Evolutionary conservation across 35 echinoderm and acorn worm genomes (phyloP).

Genomic region (Eucidaris tribuloides): DNA sequence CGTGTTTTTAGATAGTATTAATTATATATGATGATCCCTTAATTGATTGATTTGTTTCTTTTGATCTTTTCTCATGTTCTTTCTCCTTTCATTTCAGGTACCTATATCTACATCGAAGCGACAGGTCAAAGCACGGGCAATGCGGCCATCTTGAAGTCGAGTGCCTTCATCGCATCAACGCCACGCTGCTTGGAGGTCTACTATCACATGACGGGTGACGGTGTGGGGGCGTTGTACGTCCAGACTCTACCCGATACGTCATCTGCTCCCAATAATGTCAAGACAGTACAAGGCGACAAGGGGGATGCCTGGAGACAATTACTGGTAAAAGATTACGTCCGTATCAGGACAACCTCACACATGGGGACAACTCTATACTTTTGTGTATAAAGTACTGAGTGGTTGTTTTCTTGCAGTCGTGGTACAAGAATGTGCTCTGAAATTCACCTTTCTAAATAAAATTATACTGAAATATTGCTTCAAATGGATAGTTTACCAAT

Average conservation of each 20-base stretch:
- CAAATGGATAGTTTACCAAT: no score
- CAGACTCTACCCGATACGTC: constrained; percentile 28
- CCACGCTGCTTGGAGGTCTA: constrained; percentile 77
- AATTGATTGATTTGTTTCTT: background rate
- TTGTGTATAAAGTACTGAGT: no score
- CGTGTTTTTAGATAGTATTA: background rate
- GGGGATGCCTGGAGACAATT: constrained; percentile 74
- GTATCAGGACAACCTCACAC: no score
- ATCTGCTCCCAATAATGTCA: background rate
- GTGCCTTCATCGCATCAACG: constrained; percentile 42
- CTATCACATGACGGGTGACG: constrained; percentile 85
- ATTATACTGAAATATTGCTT: no score
- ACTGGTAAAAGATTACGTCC: constrained; percentile 30
- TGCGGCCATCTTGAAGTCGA: constrained; percentile 48
- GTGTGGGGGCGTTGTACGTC: constrained; percentile 50
- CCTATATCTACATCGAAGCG: constrained; percentile 72
- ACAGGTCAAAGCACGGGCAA: constrained; percentile 65
- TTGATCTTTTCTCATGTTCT: background rate
- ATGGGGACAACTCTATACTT: no score
- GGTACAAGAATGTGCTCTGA: no score
- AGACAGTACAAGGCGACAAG: constrained; percentile 34
- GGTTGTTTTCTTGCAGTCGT: no score
- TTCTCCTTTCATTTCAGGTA: no score
- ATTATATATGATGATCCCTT: background rate
- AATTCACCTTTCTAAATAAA: no score